Evolutionary conservation across 2,888 invertebrate species (phyloP).

Genomic region (Dioctria linearis): DNA sequence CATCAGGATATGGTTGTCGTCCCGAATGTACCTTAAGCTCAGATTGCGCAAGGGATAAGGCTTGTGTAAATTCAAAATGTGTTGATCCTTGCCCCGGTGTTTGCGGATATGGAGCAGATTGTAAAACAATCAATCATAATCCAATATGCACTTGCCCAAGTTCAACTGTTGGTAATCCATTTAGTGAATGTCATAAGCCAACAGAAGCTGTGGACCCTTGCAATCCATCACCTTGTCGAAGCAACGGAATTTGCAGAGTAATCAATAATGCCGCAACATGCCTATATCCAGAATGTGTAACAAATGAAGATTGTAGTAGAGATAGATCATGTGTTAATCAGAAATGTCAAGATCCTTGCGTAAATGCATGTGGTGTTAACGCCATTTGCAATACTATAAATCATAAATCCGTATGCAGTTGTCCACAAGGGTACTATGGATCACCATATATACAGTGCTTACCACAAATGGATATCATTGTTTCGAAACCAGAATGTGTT

Average conservation of each 20-base stretch:
- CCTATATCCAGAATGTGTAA: constrained; percentile 88
- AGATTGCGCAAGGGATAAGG: constrained; percentile 82
- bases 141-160: constrained; percentile 87
- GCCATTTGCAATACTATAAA: constrained; percentile 85
- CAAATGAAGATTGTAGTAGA: constrained; percentile 89
- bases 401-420: constrained; percentile 87
- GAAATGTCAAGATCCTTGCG: constrained; percentile 88
- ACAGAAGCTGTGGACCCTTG: constrained; percentile 79
- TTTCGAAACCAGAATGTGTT: constrained; percentile 82
- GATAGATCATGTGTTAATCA: constrained; percentile 86
- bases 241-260: constrained; percentile 85
- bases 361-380: constrained; percentile 86
- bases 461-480: constrained; percentile 70
- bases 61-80: constrained; percentile 86
- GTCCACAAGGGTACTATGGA: constrained; percentile 84
- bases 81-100: constrained; percentile 85
- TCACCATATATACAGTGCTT: constrained; percentile 83
- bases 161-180: constrained; percentile 85
- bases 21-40: constrained; percentile 88
- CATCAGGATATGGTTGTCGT: constrained; percentile 79
- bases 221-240: constrained; percentile 86
- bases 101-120: constrained; percentile 84
- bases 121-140: constrained; percentile 86
- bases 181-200: constrained; percentile 76
- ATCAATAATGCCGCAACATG: constrained; percentile 81